Evolutionary conservation across 2,797 vertebrate species (phyloP).

Genomic region (Coranthus polyacanthus): DNA sequence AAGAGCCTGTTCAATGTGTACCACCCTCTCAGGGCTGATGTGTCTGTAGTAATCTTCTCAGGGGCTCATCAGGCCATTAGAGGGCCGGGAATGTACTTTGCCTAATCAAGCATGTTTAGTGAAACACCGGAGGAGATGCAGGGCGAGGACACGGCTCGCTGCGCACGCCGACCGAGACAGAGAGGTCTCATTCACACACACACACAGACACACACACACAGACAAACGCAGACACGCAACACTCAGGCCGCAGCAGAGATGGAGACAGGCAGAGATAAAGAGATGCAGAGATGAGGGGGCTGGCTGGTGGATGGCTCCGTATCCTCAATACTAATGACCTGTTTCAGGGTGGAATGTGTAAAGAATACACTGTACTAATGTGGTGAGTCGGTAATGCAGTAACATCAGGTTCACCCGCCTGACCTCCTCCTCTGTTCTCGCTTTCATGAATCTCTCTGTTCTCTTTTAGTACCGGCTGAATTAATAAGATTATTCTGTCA

Average conservation of each 20-base stretch:
- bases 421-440: conserved; percentile 68
- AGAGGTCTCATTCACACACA: conserved; percentile 54
- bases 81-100: conserved; percentile 78
- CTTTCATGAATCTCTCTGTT: conserved; percentile 64
- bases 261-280: conserved; percentile 43
- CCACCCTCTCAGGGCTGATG: conserved; percentile 62
- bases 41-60: conserved; percentile 80
- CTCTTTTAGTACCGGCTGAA: not conserved
- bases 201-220: conserved; percentile 21
- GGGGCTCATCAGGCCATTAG: conserved; percentile 80
- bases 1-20: conserved; percentile 49
- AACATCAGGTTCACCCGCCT: conserved; percentile 59
- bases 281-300: conserved; percentile 39
- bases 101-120: conserved; percentile 85
- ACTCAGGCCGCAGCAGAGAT: conserved; percentile 49
- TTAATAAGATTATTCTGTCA: too few species aligned
- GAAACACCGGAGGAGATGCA: conserved; percentile 74
- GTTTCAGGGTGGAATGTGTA: conserved; percentile 73
- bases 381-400: conserved; percentile 55
- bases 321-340: conserved; percentile 73
- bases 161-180: conserved; percentile 48
- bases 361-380: conserved; percentile 69
- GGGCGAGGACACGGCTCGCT: conserved; percentile 66
- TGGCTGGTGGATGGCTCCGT: conserved; percentile 46
- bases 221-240: conserved; percentile 27